Evolutionary conservation across 2,113 vertebrate species (phyloP).

Genomic region (Telmatochromis brachygnathus): DNA sequence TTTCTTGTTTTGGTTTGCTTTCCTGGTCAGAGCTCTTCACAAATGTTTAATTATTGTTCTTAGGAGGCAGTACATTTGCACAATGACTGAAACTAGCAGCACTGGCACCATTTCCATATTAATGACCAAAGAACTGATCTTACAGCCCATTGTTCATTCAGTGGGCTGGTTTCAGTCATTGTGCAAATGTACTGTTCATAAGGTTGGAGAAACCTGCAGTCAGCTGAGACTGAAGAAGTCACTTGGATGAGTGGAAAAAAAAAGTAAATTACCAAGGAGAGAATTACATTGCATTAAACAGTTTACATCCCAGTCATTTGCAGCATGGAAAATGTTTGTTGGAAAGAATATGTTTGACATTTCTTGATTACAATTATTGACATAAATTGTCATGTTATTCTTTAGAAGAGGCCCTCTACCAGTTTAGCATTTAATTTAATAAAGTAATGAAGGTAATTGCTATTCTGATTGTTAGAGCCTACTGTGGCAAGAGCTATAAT

Average conservation of each 20-base stretch:
- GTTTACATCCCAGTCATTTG: not conserved
- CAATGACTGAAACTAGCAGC: not conserved
- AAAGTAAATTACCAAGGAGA: not conserved
- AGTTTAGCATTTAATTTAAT: not conserved
- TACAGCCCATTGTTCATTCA: not conserved
- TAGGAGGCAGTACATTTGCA: not conserved
- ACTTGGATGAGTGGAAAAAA: rapidly evolving
- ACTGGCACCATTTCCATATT: not conserved
- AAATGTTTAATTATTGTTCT: not conserved
- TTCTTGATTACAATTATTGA: not conserved
- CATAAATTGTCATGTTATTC: not conserved
- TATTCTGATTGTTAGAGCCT: not conserved
- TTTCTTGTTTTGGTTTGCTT: not conserved
- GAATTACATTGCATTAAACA: not conserved
- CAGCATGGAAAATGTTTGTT: not conserved
- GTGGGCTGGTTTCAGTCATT: not conserved
- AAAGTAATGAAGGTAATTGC: not conserved
- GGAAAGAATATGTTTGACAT: not conserved
- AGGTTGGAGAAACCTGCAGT: not conserved
- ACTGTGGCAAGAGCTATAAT: not conserved
- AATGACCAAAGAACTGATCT: not conserved
- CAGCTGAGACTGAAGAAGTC: not conserved
- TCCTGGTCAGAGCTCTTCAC: not conserved
- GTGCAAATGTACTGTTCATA: not conserved
- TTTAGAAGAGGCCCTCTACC: not conserved